These are phyloP conservation scores for Epinephelus fuscoguttatus DNA, from an alignment of 2,113 vertebrate species.

Conservation along the genomic window DNA sequence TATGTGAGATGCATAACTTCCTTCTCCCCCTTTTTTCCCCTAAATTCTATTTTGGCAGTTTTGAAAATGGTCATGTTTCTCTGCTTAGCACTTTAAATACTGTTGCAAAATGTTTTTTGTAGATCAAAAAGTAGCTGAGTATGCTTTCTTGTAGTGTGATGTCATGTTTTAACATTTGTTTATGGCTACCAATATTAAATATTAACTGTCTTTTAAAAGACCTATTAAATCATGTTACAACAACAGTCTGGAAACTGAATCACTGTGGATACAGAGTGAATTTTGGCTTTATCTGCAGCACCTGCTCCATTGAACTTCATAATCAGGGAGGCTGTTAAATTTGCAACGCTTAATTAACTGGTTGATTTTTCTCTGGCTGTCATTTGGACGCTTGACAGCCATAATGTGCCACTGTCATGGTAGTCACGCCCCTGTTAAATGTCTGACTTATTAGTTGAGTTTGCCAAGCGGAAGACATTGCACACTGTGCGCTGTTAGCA, in stretches of 20 bases:
- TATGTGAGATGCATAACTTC: neutral
- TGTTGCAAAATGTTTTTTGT: neutral
- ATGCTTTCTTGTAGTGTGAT: neutral
- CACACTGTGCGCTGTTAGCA: neutral
- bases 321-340: conserved; percentile 62
- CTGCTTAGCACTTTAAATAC: neutral
- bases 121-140: neutral
- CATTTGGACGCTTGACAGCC: conserved; percentile 47
- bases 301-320: conserved; percentile 50
- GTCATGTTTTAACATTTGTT: neutral
- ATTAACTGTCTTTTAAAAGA: conserved; percentile 14
- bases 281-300: conserved; percentile 37
- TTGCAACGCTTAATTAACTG: conserved; percentile 60
- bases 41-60: neutral
- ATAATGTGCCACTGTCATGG: conserved; percentile 53
- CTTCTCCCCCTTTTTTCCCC: neutral
- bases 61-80: neutral
- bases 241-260: neutral
- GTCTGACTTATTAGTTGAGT: conserved; percentile 34
- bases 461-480: conserved; percentile 13
- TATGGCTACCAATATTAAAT: neutral
- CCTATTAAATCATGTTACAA: conserved; percentile 4
- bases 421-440: conserved; percentile 39
- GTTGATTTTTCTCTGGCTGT: conserved; percentile 57
- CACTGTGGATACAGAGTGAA: neutral